Conservation (phyloP, 1,140 invertebrate species). For the Diplogasteroides magnus region DNA sequence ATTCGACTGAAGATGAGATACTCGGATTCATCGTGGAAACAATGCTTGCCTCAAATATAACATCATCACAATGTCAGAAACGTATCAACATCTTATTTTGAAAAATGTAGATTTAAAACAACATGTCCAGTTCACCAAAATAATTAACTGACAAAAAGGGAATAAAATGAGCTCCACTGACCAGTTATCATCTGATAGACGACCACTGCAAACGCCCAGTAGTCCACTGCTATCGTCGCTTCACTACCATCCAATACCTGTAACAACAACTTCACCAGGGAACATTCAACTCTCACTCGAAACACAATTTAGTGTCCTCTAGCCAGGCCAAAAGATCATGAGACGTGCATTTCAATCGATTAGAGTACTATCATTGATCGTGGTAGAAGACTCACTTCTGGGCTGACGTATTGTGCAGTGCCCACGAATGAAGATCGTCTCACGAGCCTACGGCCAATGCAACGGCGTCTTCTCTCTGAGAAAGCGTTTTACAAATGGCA, state of each 20-base stretch:
- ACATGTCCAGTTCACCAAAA: no score
- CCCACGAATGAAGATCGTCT: constrained; percentile 81
- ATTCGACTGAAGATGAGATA: constrained; percentile 96
- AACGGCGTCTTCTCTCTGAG: no score
- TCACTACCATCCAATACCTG: constrained; percentile 56
- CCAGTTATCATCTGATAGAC: constrained; percentile 81
- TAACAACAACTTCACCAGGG: no score
- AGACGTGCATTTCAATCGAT: no score
- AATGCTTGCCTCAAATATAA: constrained; percentile 69
- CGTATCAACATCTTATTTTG: no score
- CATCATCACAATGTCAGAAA: no score
- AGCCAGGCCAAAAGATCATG: no score
- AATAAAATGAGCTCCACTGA: background rate
- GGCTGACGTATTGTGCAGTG: constrained; percentile 94
- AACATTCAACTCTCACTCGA: background rate
- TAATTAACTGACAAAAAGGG: no score
- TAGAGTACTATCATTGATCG: no score
- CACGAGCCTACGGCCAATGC: background rate
- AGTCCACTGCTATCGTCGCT: constrained; percentile 67
- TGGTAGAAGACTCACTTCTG: constrained; percentile 67
- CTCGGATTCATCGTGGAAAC: constrained; percentile 70
- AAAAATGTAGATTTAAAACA: no score
- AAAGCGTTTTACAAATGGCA: no score
- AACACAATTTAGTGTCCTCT: background rate
- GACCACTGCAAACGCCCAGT: constrained; percentile 94